These are phyloP conservation scores for Xerus rutilus DNA, from an alignment of 2,797 vertebrate genomes.

Conservation along the genomic window DNA sequence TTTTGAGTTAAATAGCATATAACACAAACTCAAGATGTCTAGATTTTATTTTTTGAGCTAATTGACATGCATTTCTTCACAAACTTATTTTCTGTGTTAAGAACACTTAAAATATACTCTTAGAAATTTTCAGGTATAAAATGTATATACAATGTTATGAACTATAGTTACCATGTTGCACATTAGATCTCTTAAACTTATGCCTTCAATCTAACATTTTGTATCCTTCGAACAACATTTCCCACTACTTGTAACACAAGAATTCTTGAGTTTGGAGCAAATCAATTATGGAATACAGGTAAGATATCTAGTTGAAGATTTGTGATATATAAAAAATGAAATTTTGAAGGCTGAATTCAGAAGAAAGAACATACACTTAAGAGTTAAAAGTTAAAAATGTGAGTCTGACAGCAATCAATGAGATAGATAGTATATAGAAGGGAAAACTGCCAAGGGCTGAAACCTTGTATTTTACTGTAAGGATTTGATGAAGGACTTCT, in stretches of 20 bases:
- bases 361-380: background rate
- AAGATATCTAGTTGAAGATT: background rate
- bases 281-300: background rate
- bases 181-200: background rate
- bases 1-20: background rate
- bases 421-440: background rate
- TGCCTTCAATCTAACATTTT: background rate
- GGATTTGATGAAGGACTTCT: background rate
- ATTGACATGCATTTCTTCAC: background rate
- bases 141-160: background rate
- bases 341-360: background rate
- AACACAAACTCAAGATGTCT: background rate
- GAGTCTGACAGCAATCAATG: background rate
- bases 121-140: background rate
- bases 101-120: background rate
- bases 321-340: background rate
- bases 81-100: background rate
- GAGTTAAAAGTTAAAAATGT: background rate
- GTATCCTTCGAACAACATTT: background rate
- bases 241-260: accelerated
- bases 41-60: background rate
- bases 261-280: background rate
- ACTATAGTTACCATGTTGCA: background rate
- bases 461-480: background rate
- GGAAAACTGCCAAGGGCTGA: background rate